Base-by-base conservation (phyloP, 2,797 vertebrate genomes). In the Alectoris magna region DNA sequence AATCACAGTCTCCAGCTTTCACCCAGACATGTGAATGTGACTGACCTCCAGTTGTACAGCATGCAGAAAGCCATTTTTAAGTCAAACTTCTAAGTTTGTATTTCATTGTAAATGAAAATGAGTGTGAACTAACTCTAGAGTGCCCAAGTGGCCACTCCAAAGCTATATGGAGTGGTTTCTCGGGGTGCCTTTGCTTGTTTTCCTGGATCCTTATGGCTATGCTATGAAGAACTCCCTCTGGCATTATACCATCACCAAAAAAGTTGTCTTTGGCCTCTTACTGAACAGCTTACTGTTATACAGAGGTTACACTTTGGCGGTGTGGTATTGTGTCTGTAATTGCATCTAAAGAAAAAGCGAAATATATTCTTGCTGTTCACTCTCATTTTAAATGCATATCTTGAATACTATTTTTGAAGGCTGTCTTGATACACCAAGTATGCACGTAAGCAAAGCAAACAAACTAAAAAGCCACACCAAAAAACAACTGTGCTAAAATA, bases 111-210 rank as follows among this genome's bases (percentile, higher is more conserved):
- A 77, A 74, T 63, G 2, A 38, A 91, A 87, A 83, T 44, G 19
- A 22, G 3, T 0, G 0, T 14, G 2, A 85, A 17, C 21, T 72
- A 86, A 84, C 3, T 56, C 53, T 9, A 34, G 14, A 73, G 8
- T 9, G 73, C 6, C 2, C 15, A 48, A 87, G 70, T 34, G 39
- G 11, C 38, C 88, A 5, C 26, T 91, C 9, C 60, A 41, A 87
- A 70, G 13, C 23, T 2, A 3, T 7, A 16, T 31, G 26, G 29
- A 87, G 59, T 24, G 70, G 16, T 5, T 84, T 44, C 24, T 51
- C 3, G n/a, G 43, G 78, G 31, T 16, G 55, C 23, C 4, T 84
- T 38, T 76, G 49, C 21, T 39, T 5, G 46, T 75, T 87, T 41
- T 7, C 19, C 17, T n/a, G n/a, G 17, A 12, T 70, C n/a, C 81